Conservation (phyloP, 2,888 invertebrate genomes). For the Andrena hattorfiana region DNA sequence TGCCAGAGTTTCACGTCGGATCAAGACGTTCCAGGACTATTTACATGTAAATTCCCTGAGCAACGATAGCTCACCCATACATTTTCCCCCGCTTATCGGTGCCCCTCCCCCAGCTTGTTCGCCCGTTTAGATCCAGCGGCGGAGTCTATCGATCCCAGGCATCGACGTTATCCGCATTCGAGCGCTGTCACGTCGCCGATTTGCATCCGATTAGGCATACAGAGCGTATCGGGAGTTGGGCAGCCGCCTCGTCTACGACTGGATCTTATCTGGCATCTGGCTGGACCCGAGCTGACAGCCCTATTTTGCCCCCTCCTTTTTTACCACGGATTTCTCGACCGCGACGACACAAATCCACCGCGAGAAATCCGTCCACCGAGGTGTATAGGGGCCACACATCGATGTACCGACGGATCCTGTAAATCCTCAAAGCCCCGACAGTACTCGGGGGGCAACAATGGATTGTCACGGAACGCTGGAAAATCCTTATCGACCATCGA, state of each 20-base stretch:
- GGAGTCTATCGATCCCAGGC: slow-evolving; percentile 41
- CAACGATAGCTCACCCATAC: not conserved
- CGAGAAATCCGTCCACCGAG: slow-evolving; percentile 40
- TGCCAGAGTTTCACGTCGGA: not conserved
- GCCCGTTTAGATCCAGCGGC: slow-evolving; percentile 48
- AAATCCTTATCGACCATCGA: slow-evolving; percentile 36
- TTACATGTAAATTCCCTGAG: slow-evolving; percentile 40
- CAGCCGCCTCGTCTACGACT: not conserved
- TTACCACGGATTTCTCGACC: slow-evolving; percentile 16
- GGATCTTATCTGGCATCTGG: slow-evolving; percentile 38
- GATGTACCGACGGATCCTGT: slow-evolving; percentile 50
- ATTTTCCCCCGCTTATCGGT: not conserved
- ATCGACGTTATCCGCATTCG: slow-evolving; percentile 46
- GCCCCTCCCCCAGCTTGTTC: slow-evolving; percentile 26
- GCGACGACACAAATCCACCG: slow-evolving; percentile 32
- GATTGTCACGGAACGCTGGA: slow-evolving; percentile 37
- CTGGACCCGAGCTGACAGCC: not conserved
- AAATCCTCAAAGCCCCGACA: slow-evolving; percentile 56
- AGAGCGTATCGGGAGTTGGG: slow-evolving; percentile 28
- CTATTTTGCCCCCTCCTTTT: slow-evolving; percentile 23
- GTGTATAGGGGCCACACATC: slow-evolving; percentile 27
- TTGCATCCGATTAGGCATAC: slow-evolving; percentile 52
- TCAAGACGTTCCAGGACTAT: slow-evolving; percentile 31
- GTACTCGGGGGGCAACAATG: slow-evolving; percentile 50
- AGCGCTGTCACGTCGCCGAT: slow-evolving; percentile 33